Base-by-base conservation (phyloP, 2,888 invertebrate genomes). In the Drosophila paramelanica region DNA sequence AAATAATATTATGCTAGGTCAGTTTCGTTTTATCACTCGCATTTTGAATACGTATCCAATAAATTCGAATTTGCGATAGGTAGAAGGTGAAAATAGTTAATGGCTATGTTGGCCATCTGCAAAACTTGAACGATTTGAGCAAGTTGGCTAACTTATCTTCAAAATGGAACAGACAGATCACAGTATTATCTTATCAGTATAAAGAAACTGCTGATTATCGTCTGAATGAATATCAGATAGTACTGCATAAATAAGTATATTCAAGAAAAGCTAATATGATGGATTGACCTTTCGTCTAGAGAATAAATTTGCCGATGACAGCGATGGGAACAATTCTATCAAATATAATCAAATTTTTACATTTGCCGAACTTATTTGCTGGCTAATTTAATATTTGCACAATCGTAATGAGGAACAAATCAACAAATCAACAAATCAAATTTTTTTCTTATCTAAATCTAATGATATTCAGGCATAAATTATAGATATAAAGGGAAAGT, bases 381-480 rank as follows among this genome's bases (percentile, higher is more conserved):
- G 14, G 23, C 41, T 43, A 41, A 58, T 69, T 59, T 36, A 36
- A 65, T 50, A 52, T 59, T 64, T 57, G 2, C 45, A 42, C 62
- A 67, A 62, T 55, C 46, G 45, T 50, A 58, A 51, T 61, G 39
- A 52, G 55, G 23, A 57, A 17, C 17, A 17, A 70, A 62, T 64
- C 45, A 52, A 17, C 17, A 17, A 70, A 62, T 64, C 45, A 52
- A 42, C 58, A 49, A 62, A 41, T 13, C 5, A 14, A 1, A 17
- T 33, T 60, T 73, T 8, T 55, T 67, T 60, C 42, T 70, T 86
- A 81, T 74, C 84, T 72, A 61, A 59, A 67, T 53, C 57, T 58
- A 70, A 70, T 75, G 46, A 38, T 46, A 77, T 73, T 74, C 81
- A 46, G 43, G 74, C 56, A 81, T 87, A 55, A 67, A 87, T 87